Evolutionary conservation across 2,888 invertebrate genomes (phyloP), one percentile per base, ranked within the genome.

Genomic region (Cancer borealis): DNA sequence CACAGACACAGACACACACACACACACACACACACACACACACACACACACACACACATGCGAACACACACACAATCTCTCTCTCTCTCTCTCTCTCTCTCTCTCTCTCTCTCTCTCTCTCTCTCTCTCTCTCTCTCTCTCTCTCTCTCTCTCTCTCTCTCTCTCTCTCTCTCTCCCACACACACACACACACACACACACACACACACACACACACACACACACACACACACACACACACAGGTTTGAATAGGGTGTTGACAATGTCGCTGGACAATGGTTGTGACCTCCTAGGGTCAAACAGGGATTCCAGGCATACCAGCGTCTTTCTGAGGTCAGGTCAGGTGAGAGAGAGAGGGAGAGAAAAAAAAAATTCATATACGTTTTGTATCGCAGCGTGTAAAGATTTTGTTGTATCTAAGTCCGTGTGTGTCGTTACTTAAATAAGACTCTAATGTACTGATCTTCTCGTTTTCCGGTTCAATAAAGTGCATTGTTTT

Each of bases 11-110:
- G 21, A 46, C 88, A 88, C 88, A 88, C 88, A 88, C 47, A 88
- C 88, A 88, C 88, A 88, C 88, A 88, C 88, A 88, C 88, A 88
- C 88, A 39, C 88, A 88, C 39, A n/a, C n/a, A 49, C 39, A 47
- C 88, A 54, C 54, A 49, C 49, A 49, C 49, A 49, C 49, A 49
- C 49, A 49, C 12, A 10, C 49, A 49, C 3, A 10, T 49, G 6
- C 10, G 12, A 49, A 10, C 49, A 49, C 10, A 10, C 49, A 49
- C 0, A 10, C 49, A 49, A 12, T 49, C 49, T 10, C 10, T 49
- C 49, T 10, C 10, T 54, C 54, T 54, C 46, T 49, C 88, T 46
- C 47, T 46, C 66, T 66, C 66, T 66, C 66, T 66, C 66, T 66
- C 66, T 66, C 66, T n/a, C n/a, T 66, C 66, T 66, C 66, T 66